A percentile compares a stretch with the other conserved stretches of the same genome.
These are phyloP conservation scores for Steinernema carpocapsae DNA, from an alignment of 2,888 invertebrate species.

Conservation along the genomic window DNA sequence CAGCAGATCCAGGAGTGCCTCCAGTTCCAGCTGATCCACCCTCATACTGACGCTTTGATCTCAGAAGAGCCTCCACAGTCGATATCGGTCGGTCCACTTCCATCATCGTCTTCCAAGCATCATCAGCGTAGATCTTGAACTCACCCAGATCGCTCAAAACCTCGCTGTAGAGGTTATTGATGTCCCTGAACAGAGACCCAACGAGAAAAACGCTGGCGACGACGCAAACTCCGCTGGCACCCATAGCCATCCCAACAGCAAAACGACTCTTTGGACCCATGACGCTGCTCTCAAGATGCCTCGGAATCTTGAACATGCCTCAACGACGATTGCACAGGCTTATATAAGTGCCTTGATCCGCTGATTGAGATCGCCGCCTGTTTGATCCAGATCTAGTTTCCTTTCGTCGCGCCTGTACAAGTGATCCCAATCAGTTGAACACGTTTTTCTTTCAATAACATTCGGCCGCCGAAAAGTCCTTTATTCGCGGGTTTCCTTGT, in stretches of 20 bases:
- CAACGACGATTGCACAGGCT: background rate
- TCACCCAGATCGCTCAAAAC: conserved; percentile 48
- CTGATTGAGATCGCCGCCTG: conserved; percentile 14
- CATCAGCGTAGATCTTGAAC: conserved; percentile 47
- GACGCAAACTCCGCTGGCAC: conserved; percentile 45
- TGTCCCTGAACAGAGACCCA: conserved; percentile 50
- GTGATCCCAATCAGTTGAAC: background rate
- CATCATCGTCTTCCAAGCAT: conserved; percentile 45
- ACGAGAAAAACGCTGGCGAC: conserved; percentile 46
- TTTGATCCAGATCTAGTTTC: background rate
- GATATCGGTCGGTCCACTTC: conserved; percentile 34
- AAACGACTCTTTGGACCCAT: conserved; percentile 30
- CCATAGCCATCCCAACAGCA: conserved; percentile 42
- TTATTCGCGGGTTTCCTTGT: too few relatives aligned
- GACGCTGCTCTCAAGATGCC: too few relatives aligned
- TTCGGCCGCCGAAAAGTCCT: background rate
- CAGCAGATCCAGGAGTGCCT: background rate
- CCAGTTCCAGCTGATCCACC: background rate
- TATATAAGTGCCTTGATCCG: conserved; percentile 16
- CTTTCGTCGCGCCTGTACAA: background rate
- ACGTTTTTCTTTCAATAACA: background rate
- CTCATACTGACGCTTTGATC: conserved; percentile 3
- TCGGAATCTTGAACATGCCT: background rate
- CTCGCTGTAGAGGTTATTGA: conserved; percentile 50
- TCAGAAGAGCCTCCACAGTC: background rate